Evolutionary conservation across 1,140 invertebrate species (phyloP).

Genomic region (Diabrotica virgifera): DNA sequence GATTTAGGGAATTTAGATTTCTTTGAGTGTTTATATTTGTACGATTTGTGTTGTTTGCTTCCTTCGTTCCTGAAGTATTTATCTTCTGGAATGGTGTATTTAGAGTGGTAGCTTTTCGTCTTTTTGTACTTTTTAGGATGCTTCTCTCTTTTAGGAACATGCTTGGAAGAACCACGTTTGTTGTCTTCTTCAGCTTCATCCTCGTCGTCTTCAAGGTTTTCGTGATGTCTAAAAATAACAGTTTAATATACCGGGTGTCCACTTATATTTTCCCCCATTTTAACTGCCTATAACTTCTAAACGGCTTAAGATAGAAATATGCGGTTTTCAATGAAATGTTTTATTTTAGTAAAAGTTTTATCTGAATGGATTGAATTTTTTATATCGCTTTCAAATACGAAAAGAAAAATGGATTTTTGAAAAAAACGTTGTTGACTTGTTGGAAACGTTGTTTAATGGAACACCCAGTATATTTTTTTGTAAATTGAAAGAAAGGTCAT

Average conservation of each 20-base stretch:
- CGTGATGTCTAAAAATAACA: slow-evolving; percentile 9
- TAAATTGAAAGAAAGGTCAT: too few species aligned
- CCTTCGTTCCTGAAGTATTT: slow-evolving; percentile 13
- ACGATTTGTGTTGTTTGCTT: slow-evolving; percentile 21
- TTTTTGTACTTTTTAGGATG: slow-evolving; percentile 23
- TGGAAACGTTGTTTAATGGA: too few species aligned
- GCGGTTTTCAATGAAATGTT: too few species aligned
- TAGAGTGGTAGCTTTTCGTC: slow-evolving; percentile 12
- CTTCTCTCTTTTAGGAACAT: slow-evolving; percentile 16
- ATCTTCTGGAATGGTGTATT: slow-evolving; percentile 19
- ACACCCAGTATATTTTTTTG: too few species aligned
- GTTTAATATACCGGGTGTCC: neutral
- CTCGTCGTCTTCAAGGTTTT: slow-evolving; percentile 19
- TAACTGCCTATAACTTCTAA: too few species aligned
- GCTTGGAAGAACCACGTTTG: slow-evolving; percentile 21
- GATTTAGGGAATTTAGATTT: slow-evolving; percentile 14
- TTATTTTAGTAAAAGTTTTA: too few species aligned
- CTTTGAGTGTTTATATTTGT: slow-evolving; percentile 23
- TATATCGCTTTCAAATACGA: too few species aligned
- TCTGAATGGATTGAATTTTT: too few species aligned
- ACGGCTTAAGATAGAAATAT: too few species aligned
- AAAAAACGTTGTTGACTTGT: too few species aligned
- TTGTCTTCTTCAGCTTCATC: slow-evolving; percentile 30
- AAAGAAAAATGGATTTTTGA: too few species aligned
- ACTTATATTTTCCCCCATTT: too few species aligned